These are phyloP conservation scores for Phortica magna DNA, from an alignment of 2,888 invertebrate genomes.

Conservation along the genomic window DNA sequence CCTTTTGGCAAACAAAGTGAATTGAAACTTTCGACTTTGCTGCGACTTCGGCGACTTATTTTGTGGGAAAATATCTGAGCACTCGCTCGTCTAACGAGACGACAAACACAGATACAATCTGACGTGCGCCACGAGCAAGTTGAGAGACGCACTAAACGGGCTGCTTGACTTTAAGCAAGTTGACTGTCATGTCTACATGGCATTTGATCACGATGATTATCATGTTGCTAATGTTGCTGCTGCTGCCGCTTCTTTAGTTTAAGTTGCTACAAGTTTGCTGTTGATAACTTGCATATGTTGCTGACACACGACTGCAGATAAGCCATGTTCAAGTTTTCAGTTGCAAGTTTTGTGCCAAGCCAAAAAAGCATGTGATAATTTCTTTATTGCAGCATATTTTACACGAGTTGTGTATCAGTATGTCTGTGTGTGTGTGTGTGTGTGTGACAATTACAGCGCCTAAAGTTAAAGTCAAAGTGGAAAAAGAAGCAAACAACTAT, in stretches of 20 bases:
- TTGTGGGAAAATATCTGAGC: slow-evolving; percentile 24
- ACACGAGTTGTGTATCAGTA: no score
- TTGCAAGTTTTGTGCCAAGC: slow-evolving; percentile 23
- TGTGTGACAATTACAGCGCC: slow-evolving; percentile 12
- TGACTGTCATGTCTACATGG: slow-evolving; percentile 30
- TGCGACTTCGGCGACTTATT: slow-evolving; percentile 23
- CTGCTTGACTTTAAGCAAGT: slow-evolving; percentile 23
- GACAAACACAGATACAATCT: slow-evolving; percentile 39
- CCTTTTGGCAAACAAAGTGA: not conserved
- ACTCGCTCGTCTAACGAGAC: slow-evolving; percentile 11
- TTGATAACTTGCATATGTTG: slow-evolving; percentile 25
- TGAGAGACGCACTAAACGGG: not conserved
- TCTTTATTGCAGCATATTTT: no score
- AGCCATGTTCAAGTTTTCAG: slow-evolving; percentile 17
- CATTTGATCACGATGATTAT: slow-evolving; percentile 21
- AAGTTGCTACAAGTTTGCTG: not conserved
- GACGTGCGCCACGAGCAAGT: not conserved
- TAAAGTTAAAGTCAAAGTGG: slow-evolving; percentile 1
- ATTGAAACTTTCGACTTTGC: not conserved
- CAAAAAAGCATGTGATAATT: not conserved
- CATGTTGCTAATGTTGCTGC: not conserved
- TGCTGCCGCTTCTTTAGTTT: no score
- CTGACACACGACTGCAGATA: slow-evolving; percentile 15
- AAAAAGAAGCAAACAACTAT: slow-evolving; percentile 56
- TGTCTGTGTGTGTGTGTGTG: no score